Conservation (phyloP, 2,113 vertebrate species). For the Thunnus thynnus region DNA sequence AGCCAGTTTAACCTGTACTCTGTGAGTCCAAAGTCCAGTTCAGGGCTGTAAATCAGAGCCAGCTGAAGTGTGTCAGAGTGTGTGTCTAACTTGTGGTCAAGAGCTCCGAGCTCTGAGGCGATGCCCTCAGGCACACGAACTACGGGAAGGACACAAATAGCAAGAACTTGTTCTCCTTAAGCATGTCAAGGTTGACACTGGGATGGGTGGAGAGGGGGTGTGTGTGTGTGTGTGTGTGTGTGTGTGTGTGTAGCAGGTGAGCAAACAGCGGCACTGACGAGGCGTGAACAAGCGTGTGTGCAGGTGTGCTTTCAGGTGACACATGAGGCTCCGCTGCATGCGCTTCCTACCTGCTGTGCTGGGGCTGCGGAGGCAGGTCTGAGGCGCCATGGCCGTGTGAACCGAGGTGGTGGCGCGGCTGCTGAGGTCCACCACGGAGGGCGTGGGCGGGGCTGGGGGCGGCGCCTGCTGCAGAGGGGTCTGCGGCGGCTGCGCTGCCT, state of each 20-base stretch:
- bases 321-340: not conserved
- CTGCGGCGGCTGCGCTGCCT: constrained; percentile 35
- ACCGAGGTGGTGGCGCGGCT: constrained; percentile 90
- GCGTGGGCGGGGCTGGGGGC: constrained; percentile 82
- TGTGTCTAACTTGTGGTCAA: not conserved
- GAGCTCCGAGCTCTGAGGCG: not conserved
- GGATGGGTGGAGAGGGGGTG: not conserved
- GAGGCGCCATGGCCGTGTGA: constrained; percentile 88
- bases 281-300: not conserved
- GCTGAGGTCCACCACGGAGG: constrained; percentile 94
- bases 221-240: not conserved
- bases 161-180: not conserved
- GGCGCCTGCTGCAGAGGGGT: constrained; percentile 81
- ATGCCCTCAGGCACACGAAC: not conserved
- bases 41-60: constrained; percentile 18
- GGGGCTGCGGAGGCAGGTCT: constrained; percentile 91
- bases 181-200: not conserved
- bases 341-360: constrained; percentile 89
- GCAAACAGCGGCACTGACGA: not conserved
- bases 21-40: constrained; percentile 30
- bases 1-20: not conserved
- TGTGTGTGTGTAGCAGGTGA: constrained; percentile 26
- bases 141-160: not conserved
- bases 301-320: not conserved
- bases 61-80: not conserved